Base-by-base conservation (phyloP, 2,888 invertebrate genomes). In the Asteroscopus sphinx region DNA sequence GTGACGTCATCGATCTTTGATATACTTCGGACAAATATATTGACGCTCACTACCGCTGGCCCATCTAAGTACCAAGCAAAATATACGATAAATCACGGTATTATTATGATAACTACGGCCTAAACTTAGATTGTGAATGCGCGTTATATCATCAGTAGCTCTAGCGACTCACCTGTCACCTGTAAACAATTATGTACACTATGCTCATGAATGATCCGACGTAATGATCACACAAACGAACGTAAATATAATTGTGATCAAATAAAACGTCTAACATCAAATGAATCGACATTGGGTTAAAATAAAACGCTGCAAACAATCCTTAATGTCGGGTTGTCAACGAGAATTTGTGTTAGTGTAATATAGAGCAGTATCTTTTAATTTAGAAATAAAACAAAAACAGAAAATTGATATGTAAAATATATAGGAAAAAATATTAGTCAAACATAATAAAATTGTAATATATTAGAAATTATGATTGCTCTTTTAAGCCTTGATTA, bases 1-100 rank as follows among this genome's bases (percentile, higher is more conserved):
- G 98, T 98, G 95, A 99, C 98, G 96, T 99, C 99, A 97, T 99
- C 98, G 96, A 99, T 99, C 96, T 98, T 98, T 95, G 98, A 98
- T 96, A 99, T 98, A 97, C 98, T 99, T 96, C 99, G 96, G 95
- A 99, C 97, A 97, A 98, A 98, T 96, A 99, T 98, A 97, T 99
- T 99, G 96, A 99, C 98, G 95, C 96, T 96, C 95, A 99, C 98
- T 95, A 97, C 96, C 93, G 98, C 98, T 92, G 98, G 98, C 93
- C 98, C 98, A 97, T 97, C 97, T 93, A 92, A 92, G 92, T 93
- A 92, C 91, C 92, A 94, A 94, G 93, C 92, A 94, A 92, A 94
- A 93, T 92, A 89, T 88, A 83, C 81, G 82, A 85, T 90, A 79
- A 80, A 86, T 85, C 78, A 85, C 79, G 82, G 82, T 77, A 83